Evolutionary conservation across 2,888 invertebrate genomes (phyloP), one percentile per base, ranked within the genome.

Genomic region (Shargacucullia verbasci): DNA sequence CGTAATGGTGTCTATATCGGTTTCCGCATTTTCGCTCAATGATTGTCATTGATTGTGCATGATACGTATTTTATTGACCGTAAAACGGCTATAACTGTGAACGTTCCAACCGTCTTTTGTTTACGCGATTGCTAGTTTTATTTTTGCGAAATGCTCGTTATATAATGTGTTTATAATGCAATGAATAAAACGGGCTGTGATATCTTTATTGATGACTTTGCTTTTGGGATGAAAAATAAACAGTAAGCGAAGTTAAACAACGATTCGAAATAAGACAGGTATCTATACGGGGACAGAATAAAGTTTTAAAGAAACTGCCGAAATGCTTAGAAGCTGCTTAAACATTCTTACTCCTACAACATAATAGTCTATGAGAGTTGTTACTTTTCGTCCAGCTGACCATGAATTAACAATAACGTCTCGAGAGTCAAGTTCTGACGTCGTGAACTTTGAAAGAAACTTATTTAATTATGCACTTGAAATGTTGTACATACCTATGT

Each of bases 21-120:
- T 72, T 76, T 61, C 62, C 72, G 74, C 59, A 67, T 76, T 77
- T 75, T 73, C 65, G 68, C 70, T 76, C 74, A 77, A 79, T 79
- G 80, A 81, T 83, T 82, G 80, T 82, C 83, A 80, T 80, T 81
- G 81, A 83, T 81, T 78, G 80, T 78, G 63, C 78, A 79, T 83
- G 73, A 79, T 82, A 77, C 77, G 73, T 59, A 73, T 78, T 83
- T 82, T 80, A 82, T 75, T 70, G 78, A 55, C 65, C 77, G 65
- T 83, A 79, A 84, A 84, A 78, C 63, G 54, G 67, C 63, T 66
- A 72, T 83, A 83, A 83, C 77, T 54, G 70, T 67, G 59, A 76
- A 72, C 76, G 78, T 79, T 78, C 56, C 53, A 73, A 68, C 76
- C 66, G 59, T 73, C 74, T 73, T 73, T 75, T 77, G 74, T 79